Evolutionary conservation across 1,140 invertebrate genomes (phyloP), one percentile per base, ranked within the genome.

Genomic region (Asbolus verrucosus): DNA sequence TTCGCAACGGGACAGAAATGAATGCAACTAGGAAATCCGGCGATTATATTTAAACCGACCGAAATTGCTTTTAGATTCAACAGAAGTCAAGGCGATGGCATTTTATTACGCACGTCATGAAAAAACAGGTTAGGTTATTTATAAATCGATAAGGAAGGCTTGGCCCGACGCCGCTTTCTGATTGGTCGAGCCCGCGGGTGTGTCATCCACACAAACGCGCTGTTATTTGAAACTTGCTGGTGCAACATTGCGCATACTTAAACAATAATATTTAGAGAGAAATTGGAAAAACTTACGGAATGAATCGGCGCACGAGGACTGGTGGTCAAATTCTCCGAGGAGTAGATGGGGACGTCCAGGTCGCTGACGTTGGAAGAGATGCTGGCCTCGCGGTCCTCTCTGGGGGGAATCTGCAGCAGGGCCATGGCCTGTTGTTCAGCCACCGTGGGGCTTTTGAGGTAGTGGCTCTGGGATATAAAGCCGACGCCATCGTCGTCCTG

Each of bases 321-420:
- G 2, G 76, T 77, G 3, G 77, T 77, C 16, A 80, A 67, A 69
- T 77, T 77, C 27, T 80, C 78, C 33, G 75, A 73, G 9, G 77
- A 78, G 68, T 87, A 87, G 73, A 87, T 87, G 3, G 85, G 86
- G 13, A 84, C 84, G 69, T 87, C 85, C 75, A 87, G 81, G 69
- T 87, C 86, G 65, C 83, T 87, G 36, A 87, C 79, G 65, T 83
- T 87, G 65, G 87, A 86, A 6, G 85, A 85, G 54, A 87, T 84
- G 70, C 86, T 87, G 50, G 83, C 75, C 1, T 83, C 82, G n/a
- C 83, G 77, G 41, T 78, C 62, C 11, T 69, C 78, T 74, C 9
- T 77, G 75, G 13, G 73, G 0, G 85, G 86, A 0, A 86, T 79
- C 19, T 83, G 81, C 15, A 88, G 79, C 21, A 84, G 77, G 3